Evolutionary conservation across 2,113 vertebrate genomes (phyloP).

Genomic region (Bujurquina vittata): DNA sequence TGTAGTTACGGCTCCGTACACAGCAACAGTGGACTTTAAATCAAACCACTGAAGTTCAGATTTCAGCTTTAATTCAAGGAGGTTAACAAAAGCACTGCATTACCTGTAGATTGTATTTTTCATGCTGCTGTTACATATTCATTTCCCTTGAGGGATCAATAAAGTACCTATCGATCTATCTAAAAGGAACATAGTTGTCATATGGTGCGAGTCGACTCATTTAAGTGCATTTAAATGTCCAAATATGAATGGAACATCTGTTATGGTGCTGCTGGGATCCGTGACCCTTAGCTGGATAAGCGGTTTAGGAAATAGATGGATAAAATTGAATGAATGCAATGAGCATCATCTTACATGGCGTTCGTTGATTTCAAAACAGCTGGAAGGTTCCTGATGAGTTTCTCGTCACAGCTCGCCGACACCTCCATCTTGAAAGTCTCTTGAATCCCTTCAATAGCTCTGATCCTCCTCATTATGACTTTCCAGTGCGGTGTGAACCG

Average conservation of each 20-base stretch:
- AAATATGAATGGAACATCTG: neutral
- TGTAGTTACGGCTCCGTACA: neutral
- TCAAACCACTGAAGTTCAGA: rapidly evolving
- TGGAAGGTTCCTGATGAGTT: conserved; percentile 40
- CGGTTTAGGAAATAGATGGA: neutral
- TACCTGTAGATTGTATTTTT: too few species aligned
- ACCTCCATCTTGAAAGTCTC: conserved; percentile 43
- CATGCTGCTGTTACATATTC: too few species aligned
- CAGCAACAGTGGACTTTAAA: neutral
- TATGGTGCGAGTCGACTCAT: neutral
- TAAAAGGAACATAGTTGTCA: neutral
- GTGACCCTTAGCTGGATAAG: neutral
- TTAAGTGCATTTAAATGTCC: neutral
- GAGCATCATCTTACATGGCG: conserved; percentile 35
- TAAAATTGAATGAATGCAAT: neutral
- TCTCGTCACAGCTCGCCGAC: conserved; percentile 23
- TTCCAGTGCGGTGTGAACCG: neutral
- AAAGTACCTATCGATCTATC: too few species aligned
- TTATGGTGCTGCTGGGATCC: neutral
- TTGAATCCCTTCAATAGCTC: conserved; percentile 15
- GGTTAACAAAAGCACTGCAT: neutral
- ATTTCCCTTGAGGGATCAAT: too few species aligned
- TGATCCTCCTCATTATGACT: neutral
- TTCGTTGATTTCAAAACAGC: conserved; percentile 34
- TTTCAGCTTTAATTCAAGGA: neutral